Conservation (phyloP, 2,888 invertebrate genomes). For the Myopa testacea region DNA sequence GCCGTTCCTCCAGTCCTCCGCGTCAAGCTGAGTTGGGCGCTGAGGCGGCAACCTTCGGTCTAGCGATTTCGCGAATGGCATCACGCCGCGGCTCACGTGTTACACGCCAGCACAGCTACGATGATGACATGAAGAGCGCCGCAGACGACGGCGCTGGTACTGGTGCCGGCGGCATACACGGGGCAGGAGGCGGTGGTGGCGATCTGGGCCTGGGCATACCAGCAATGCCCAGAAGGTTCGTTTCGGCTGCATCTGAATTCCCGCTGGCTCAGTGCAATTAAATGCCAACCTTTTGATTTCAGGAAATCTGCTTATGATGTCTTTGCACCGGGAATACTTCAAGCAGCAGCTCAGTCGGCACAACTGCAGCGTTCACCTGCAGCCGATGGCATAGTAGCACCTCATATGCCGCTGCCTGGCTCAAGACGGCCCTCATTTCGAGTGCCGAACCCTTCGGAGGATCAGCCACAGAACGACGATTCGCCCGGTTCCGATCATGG, state of each 20-base stretch:
- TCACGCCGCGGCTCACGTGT: slow-evolving; percentile 75
- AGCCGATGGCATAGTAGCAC: slow-evolving; percentile 60
- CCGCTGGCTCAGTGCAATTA: too few relatives aligned
- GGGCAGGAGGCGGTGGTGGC: slow-evolving; percentile 51
- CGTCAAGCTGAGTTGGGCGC: slow-evolving; percentile 64
- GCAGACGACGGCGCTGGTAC: slow-evolving; percentile 50
- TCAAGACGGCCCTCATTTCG: slow-evolving; percentile 75
- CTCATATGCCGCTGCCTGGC: slow-evolving; percentile 65
- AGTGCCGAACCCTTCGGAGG: slow-evolving; percentile 71
- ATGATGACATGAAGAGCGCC: slow-evolving; percentile 77
- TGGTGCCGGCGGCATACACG: slow-evolving; percentile 53
- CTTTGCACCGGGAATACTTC: slow-evolving; percentile 75
- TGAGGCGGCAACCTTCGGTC: slow-evolving; percentile 55
- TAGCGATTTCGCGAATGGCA: slow-evolving; percentile 66
- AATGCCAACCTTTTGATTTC: slow-evolving; percentile 16
- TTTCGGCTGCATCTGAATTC: neutral
- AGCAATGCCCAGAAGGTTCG: slow-evolving; percentile 78
- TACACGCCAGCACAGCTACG: slow-evolving; percentile 84
- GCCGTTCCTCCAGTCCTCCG: slow-evolving; percentile 73
- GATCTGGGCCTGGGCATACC: slow-evolving; percentile 77
- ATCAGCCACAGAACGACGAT: slow-evolving; percentile 68
- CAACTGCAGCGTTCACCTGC: slow-evolving; percentile 62
- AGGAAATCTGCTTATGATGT: slow-evolving; percentile 84
- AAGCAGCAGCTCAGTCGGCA: slow-evolving; percentile 62
- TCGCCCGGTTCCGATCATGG: slow-evolving; percentile 72